Base-by-base conservation (phyloP, 2,888 invertebrate species). In the Eristalis pertinax region DNA sequence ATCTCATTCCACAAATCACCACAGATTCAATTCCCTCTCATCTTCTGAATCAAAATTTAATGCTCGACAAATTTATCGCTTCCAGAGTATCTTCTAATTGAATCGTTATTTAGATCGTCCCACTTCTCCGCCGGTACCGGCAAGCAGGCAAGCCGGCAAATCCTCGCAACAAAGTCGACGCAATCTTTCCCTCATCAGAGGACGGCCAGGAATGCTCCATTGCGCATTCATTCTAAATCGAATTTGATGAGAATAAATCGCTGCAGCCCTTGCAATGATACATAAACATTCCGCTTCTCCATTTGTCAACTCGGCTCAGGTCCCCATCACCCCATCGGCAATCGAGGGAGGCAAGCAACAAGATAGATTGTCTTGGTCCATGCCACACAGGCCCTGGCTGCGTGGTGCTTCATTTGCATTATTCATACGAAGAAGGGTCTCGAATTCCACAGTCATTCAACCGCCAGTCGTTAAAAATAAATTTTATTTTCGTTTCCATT, bases 401-500 rank as follows among this genome's bases (percentile, higher is more conserved):
- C 19, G 50, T 19, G 50, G n/a, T 50, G 50, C 19, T 63, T 63
- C 73, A 50, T 74, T 38, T 56, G 74, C 56, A 65, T 64, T 63
- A 38, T 70, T 13, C 38, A 24, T 10, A 63, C 43, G 62, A 26
- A 26, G 35, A 65, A 29, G 19, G 4, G 67, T 67, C 60, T 65
- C 26, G 26, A 67, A 41, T 75, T 75, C 67, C 67, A 32, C 63
- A 29, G 19, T 19, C 50, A 8, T 19, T 19, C 50, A 19, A 50
- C 11, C 63, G 19, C 19, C 32, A 11, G 22, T 56, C 67, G 62
- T 68, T 63, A 73, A 62, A 73, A 74, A 75, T 58, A 41, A 70
- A 64, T 80, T 75, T 78, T 69, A 62, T 56, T 67, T 24, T 26
- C 64, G 41, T 65, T 41, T 63, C 35, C 72, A 50, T 50, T 32